Conservation (phyloP, 2,888 invertebrate genomes). For the Campoplex capitator region DNA sequence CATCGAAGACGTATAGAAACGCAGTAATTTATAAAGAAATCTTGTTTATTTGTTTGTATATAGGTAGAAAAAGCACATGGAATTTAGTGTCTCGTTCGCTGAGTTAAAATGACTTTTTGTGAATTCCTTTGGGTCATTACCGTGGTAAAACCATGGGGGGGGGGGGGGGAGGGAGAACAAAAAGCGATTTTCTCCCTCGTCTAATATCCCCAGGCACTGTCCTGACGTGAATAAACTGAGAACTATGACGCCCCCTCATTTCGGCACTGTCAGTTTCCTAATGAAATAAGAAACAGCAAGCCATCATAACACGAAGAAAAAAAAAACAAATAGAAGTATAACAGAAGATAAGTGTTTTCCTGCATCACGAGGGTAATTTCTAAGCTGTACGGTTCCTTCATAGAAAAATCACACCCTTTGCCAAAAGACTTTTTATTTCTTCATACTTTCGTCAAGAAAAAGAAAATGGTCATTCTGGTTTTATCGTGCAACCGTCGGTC, state of each 20-base stretch:
- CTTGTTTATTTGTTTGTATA: not conserved
- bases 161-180: not conserved
- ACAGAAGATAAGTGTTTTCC: conserved; percentile 24
- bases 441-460: conserved; percentile 34
- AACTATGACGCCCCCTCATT: not conserved
- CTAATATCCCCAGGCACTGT: conserved; percentile 25
- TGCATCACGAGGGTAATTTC: conserved; percentile 35
- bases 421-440: conserved; percentile 21
- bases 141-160: not conserved
- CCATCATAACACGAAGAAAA: conserved; percentile 19
- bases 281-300: conserved; percentile 40
- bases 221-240: conserved; percentile 2
- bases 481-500: conserved; percentile 20
- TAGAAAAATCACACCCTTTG: not conserved
- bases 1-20: not conserved
- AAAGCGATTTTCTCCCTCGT: conserved; percentile 5
- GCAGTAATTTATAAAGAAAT: not conserved
- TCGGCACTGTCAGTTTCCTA: conserved; percentile 32
- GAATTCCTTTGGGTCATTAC: conserved; percentile 12
- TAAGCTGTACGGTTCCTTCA: not conserved
- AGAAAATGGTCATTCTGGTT: conserved; percentile 21
- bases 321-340: not conserved
- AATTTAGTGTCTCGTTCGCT: conserved; percentile 7
- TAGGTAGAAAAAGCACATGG: not conserved
- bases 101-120: conserved; percentile 10